Conservation (phyloP, 2,113 vertebrate species). For the Ceratotherium simum region DNA sequence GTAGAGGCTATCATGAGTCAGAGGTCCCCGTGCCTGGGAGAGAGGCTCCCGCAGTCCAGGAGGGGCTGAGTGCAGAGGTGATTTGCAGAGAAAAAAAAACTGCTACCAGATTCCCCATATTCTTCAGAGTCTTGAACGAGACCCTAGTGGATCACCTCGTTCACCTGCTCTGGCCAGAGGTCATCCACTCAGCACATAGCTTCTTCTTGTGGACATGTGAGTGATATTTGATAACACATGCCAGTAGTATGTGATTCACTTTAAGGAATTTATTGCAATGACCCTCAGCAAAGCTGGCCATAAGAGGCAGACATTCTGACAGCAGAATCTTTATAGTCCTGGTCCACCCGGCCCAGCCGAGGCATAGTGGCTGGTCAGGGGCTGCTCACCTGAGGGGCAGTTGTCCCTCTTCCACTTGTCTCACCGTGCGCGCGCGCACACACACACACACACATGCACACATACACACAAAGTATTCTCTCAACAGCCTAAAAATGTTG, state of each 20-base stretch:
- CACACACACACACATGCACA: too few species aligned
- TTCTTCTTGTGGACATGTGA: not conserved
- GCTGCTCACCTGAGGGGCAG: not conserved
- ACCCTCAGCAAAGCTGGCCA: not conserved
- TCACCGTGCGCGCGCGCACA: rapidly evolving
- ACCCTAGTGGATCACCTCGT: not conserved
- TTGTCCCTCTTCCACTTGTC: not conserved
- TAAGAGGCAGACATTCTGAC: not conserved
- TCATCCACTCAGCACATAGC: not conserved
- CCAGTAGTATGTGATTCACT: not conserved
- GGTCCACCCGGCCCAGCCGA: not conserved
- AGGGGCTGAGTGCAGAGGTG: not conserved
- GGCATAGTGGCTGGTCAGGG: not conserved
- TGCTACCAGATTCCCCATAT: not conserved
- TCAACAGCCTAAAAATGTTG: not conserved
- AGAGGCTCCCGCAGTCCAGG: not conserved
- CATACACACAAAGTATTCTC: not conserved
- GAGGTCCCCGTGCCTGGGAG: rapidly evolving
- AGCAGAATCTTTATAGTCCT: not conserved
- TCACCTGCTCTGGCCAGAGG: not conserved
- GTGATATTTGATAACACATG: not conserved
- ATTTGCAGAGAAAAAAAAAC: not conserved
- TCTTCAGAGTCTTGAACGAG: not conserved
- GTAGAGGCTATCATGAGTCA: not conserved
- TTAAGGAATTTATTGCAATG: constrained; percentile 1